Evolutionary conservation across 1,140 invertebrate genomes (phyloP), one percentile per base, ranked within the genome.

Genomic region (Ceratoteleas bidentatus): DNA sequence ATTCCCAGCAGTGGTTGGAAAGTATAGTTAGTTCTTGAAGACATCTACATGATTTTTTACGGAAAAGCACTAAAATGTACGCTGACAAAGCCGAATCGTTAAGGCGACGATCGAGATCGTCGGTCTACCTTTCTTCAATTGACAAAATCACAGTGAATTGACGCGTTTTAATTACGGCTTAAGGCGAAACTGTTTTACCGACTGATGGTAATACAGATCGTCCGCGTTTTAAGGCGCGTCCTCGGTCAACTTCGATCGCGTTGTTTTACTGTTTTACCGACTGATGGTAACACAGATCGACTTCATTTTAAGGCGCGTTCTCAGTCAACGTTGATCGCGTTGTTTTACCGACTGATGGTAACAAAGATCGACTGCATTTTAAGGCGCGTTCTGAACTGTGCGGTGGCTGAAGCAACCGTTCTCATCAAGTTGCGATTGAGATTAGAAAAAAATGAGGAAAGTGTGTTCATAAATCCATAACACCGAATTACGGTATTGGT

Each of bases 391-490:
- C n/a, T n/a, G n/a, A n/a, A 40, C 6, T 40, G 36, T 40, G 16
- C 54, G 43, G 6, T 54, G 14, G 10, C 38, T 32, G 16, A 69
- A 54, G 24, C 13, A 49, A 68, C 62, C 56, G 34, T 56, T 72
- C 56, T 58, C 68, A 68, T 50, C 34, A 54, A 70, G n/a, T 62
- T 57, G 34, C 14, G 49, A 65, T 73, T n/a, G 65, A 65, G 45
- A 69, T 60, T 45, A 62, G 53, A 13, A 56, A 8, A 61, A 68
- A 65, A 75, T 76, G 56, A 80, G 43, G 54, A 60, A 73, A 85
- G 84, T 85, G 88, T 89, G 89, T 90, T 91, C 90, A 91, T 86
- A 91, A 91, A 91, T 91, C 90, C 90, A 91, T 91, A 91, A 91
- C 90, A 91, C 83, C 86, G 84, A 77, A 81, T 68, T 85, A 86